Conservation (phyloP, 2,888 invertebrate species). For the Ichneumoninae sp. region DNA sequence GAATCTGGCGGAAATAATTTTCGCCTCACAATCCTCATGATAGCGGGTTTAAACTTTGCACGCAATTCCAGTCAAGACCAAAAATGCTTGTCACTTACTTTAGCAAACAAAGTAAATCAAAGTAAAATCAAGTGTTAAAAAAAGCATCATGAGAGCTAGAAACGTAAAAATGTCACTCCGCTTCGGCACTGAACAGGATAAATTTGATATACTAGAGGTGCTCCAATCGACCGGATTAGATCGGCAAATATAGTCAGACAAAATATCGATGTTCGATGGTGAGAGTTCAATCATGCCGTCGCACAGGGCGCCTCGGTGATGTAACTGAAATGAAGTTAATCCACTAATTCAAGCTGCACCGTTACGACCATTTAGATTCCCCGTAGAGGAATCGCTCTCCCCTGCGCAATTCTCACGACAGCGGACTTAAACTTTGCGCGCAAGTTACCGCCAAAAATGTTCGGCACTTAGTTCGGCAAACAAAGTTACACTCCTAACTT, state of each 20-base stretch:
- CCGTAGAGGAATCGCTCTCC: no score
- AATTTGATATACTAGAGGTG: constrained; percentile 16
- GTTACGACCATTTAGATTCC: background rate
- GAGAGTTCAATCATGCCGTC: background rate
- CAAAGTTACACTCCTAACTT: background rate
- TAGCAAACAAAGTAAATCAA: no score
- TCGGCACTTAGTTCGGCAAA: background rate
- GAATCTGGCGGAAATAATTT: no score
- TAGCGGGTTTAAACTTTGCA: no score
- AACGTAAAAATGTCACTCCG: constrained; percentile 3
- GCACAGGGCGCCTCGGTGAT: background rate
- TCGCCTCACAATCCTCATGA: no score
- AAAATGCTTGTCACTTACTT: background rate
- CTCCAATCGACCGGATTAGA: constrained; percentile 23
- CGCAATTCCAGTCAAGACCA: no score
- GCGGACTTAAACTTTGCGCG: background rate
- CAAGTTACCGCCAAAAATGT: background rate
- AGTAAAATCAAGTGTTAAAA: background rate
- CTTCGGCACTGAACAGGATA: background rate
- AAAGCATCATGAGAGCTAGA: constrained; percentile 30
- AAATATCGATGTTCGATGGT: background rate
- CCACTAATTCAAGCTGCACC: background rate
- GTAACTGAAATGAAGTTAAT: background rate
- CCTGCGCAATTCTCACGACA: background rate
- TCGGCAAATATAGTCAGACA: constrained; percentile 5